Conservation (phyloP, 2,888 invertebrate genomes). For the Lithophane ornitopus region DNA sequence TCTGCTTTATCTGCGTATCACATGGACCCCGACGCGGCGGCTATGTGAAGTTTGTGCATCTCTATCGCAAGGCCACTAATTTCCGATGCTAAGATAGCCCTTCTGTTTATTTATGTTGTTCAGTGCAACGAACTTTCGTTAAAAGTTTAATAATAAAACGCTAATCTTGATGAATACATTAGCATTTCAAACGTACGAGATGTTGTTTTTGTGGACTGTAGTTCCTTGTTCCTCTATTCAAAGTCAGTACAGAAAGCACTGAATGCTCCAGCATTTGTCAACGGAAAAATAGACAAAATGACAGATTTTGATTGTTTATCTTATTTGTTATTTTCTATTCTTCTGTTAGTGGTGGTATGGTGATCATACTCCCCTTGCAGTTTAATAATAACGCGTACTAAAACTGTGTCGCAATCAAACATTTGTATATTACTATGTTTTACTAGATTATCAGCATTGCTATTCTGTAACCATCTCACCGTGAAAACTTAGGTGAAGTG, state of each 20-base stretch:
- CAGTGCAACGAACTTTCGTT: neutral
- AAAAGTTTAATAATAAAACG: neutral
- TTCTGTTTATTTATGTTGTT: constrained; percentile 7
- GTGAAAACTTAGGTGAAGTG: no score
- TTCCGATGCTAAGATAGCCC: neutral
- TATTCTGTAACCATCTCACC: no score
- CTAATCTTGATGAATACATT: neutral
- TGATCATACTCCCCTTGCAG: no score
- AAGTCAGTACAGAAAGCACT: neutral
- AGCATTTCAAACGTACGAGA: neutral
- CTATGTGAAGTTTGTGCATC: neutral
- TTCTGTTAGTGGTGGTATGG: no score
- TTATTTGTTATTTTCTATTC: no score
- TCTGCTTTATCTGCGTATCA: neutral
- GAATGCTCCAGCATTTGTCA: no score
- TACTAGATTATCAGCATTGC: no score
- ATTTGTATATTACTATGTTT: no score
- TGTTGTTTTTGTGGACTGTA: neutral
- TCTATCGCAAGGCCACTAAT: neutral
- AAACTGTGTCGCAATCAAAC: no score
- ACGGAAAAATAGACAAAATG: no score
- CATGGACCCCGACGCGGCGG: neutral
- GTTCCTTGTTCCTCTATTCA: neutral
- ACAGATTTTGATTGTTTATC: no score
- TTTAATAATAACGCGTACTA: no score